Percentiles rank a stretch among this genome's conserved stretches.
Evolutionary conservation across 2,797 vertebrate genomes (phyloP).

Genomic region (Artibeus jamaicensis): DNA sequence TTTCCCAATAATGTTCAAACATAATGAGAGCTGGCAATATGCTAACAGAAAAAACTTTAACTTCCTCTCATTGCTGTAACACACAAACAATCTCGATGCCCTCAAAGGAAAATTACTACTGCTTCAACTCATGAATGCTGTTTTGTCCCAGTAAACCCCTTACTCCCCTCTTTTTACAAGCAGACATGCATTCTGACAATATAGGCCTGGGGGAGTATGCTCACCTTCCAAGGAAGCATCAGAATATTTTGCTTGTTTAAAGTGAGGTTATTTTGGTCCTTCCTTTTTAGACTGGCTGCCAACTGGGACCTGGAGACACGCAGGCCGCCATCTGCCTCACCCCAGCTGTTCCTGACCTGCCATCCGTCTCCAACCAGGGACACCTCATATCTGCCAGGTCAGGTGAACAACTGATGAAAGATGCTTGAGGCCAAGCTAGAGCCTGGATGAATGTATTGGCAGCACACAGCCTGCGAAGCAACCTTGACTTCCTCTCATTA

Average conservation of each 20-base stretch:
- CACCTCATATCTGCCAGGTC: conserved; percentile 69
- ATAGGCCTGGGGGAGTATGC: not conserved
- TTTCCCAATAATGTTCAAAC: conserved; percentile 23
- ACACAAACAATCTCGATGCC: not conserved
- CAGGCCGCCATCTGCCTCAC: conserved; percentile 42
- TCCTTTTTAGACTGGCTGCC: conserved; percentile 38
- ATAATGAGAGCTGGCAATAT: not conserved
- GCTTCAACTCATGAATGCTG: not conserved
- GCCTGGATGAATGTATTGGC: not conserved
- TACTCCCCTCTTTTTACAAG: not conserved
- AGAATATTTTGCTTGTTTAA: conserved; percentile 45
- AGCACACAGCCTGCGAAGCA: not conserved
- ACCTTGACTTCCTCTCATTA: not conserved
- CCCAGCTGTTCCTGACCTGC: conserved; percentile 70
- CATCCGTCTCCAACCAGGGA: conserved; percentile 49
- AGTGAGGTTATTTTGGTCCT: conserved; percentile 66
- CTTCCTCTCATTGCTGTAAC: not conserved
- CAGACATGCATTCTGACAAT: not conserved
- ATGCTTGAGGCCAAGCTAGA: not conserved
- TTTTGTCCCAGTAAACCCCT: not conserved
- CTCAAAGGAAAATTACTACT: conserved; percentile 11
- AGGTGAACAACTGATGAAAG: conserved; percentile 49
- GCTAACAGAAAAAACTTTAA: conserved; percentile 33
- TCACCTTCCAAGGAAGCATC: not conserved
- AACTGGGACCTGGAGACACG: conserved; percentile 54